Percentiles rank a stretch among this genome's conserved stretches.
phyloP scores from a whole-genome alignment of 2,113 vertebrate genomes.

The Craseonycteris thonglongyai region DNA sequence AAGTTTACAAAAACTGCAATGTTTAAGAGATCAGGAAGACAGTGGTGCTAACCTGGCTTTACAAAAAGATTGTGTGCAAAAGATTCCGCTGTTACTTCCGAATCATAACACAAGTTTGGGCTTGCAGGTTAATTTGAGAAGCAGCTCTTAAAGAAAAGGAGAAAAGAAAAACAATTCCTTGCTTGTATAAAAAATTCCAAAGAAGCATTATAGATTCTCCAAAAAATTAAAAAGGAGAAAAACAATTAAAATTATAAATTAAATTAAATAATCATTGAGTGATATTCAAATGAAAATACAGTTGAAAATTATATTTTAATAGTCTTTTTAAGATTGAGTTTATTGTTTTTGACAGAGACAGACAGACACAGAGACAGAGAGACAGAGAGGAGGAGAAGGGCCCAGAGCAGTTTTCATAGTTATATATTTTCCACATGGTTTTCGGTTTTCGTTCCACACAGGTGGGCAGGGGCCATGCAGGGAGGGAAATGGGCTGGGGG shows the following conservation, averaged over 20 bases:
- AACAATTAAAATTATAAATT: constrained; percentile 23
- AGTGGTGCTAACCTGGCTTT: not conserved
- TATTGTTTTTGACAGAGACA: no score
- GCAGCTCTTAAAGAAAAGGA: not conserved
- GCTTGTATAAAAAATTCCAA: constrained; percentile 39
- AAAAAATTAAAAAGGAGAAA: not conserved
- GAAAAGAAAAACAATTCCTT: constrained; percentile 18
- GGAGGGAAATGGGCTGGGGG: no score
- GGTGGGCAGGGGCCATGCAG: no score
- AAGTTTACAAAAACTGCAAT: constrained; percentile 43
- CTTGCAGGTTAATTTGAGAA: constrained; percentile 36
- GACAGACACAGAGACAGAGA: no score
- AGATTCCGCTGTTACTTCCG: not conserved
- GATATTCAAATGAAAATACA: constrained; percentile 4
- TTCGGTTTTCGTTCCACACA: no score
- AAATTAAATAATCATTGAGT: not conserved
- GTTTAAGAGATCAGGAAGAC: not conserved
- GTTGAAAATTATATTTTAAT: not conserved
- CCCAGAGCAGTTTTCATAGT: no score
- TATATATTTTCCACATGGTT: no score
- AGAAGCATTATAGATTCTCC: not conserved
- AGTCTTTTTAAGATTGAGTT: no score
- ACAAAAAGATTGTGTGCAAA: not conserved
- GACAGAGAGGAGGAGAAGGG: no score
- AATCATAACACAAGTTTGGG: constrained; percentile 6